These are phyloP conservation scores for Chrysolina americana DNA, from an alignment of 2,888 invertebrate genomes.

Conservation along the genomic window DNA sequence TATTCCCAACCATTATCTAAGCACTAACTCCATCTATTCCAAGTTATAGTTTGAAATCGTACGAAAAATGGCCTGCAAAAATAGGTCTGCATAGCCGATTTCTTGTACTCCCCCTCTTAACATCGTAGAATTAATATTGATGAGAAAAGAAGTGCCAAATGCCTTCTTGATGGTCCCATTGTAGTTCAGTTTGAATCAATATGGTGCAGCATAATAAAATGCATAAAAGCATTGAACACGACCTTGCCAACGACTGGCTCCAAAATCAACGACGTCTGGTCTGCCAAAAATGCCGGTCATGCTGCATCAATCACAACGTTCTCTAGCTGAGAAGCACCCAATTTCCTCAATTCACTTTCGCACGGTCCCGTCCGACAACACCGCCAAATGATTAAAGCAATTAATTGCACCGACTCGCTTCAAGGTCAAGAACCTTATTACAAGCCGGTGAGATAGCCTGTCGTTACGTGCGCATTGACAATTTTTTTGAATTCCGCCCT, in stretches of 20 bases:
- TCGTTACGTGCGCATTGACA: background rate
- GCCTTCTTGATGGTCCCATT: background rate
- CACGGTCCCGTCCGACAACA: constrained; percentile 7
- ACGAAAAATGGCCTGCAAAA: too few relatives aligned
- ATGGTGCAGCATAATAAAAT: background rate
- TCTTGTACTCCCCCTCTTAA: too few relatives aligned
- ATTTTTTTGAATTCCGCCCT: constrained; percentile 1
- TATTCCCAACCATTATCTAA: too few relatives aligned
- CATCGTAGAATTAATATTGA: too few relatives aligned
- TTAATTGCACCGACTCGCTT: constrained; percentile 17
- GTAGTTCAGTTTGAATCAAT: background rate
- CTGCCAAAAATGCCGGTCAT: background rate
- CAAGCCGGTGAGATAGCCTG: background rate
- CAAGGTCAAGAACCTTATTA: constrained; percentile 21
- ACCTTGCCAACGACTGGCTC: background rate
- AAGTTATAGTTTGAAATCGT: too few relatives aligned
- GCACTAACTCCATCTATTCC: too few relatives aligned
- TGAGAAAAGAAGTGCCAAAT: background rate
- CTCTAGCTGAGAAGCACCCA: too few relatives aligned
- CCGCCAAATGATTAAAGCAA: constrained; percentile 2
- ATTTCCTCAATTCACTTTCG: constrained; percentile 1
- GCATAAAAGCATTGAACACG: background rate
- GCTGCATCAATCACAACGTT: background rate
- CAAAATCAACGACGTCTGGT: background rate
- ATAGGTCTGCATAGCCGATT: too few relatives aligned